Percentiles rank a stretch among this genome's conserved stretches.
phyloP scores from a whole-genome alignment of 1,140 invertebrate genomes.

The Grapholita molesta region DNA sequence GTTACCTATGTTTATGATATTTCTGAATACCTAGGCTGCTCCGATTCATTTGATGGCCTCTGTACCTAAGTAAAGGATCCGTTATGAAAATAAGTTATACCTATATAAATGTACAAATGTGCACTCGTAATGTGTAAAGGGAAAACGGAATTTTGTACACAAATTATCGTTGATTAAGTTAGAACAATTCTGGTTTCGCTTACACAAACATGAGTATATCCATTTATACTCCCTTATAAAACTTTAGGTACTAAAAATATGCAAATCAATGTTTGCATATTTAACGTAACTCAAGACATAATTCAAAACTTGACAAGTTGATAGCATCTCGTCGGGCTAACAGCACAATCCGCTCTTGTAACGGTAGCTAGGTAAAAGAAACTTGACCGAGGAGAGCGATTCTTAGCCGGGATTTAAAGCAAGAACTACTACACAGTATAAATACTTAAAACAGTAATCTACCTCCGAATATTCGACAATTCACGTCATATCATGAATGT shows the following conservation, averaged over 20 bases:
- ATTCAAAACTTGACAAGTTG: slow-evolving; percentile 1
- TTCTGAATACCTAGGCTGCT: too few species aligned
- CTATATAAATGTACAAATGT: too few species aligned
- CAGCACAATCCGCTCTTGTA: not conserved
- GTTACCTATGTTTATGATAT: too few species aligned
- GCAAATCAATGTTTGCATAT: not conserved
- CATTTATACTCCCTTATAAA: not conserved
- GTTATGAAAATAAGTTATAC: too few species aligned
- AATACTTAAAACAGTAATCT: not conserved
- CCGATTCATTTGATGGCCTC: too few species aligned
- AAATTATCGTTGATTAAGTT: too few species aligned
- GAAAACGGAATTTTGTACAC: too few species aligned
- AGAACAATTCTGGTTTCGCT: too few species aligned
- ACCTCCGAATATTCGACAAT: not conserved
- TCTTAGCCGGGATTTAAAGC: not conserved
- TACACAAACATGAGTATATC: too few species aligned
- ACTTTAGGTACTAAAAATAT: not conserved
- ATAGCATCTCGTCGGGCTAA: slow-evolving; percentile 2
- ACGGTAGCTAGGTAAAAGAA: slow-evolving; percentile 12
- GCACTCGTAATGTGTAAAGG: too few species aligned
- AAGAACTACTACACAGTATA: not conserved
- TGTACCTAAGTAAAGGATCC: too few species aligned
- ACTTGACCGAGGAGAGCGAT: not conserved
- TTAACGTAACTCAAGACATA: not conserved
- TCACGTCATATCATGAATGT: too few species aligned